Evolutionary conservation across 2,797 vertebrate species (phyloP).

Genomic region (Onychomys torridus): DNA sequence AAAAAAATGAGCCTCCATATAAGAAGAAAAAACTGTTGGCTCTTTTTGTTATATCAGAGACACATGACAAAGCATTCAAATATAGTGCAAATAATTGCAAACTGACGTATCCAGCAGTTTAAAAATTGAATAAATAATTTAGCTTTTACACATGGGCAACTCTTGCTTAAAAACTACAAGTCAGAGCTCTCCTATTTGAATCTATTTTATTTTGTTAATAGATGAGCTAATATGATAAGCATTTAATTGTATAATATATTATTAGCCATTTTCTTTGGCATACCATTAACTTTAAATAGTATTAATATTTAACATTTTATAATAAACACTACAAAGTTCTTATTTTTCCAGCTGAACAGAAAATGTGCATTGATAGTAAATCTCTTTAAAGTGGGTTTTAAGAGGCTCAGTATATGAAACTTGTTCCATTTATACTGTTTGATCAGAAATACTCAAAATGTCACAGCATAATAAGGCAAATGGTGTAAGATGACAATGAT

Average conservation of each 20-base stretch:
- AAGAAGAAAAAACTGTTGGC: conserved; percentile 73
- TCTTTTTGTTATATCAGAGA: conserved; percentile 81
- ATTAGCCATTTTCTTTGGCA: conserved; percentile 89
- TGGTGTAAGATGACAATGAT: conserved; percentile 57
- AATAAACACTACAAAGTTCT: conserved; percentile 86
- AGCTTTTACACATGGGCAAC: conserved; percentile 87
- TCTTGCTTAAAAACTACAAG: conserved; percentile 87
- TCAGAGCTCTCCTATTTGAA: conserved; percentile 86
- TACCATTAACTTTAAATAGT: conserved; percentile 90
- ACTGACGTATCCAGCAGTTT: conserved; percentile 85
- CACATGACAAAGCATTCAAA: conserved; percentile 86
- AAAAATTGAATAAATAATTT: conserved; percentile 88
- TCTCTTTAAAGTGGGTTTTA: conserved; percentile 82
- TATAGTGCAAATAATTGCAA: conserved; percentile 88
- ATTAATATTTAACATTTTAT: conserved; percentile 90
- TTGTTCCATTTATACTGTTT: conserved; percentile 80
- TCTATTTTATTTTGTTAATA: conserved; percentile 89
- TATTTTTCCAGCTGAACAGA: conserved; percentile 82
- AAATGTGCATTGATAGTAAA: conserved; percentile 85
- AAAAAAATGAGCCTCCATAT: conserved; percentile 63
- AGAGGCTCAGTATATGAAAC: conserved; percentile 81
- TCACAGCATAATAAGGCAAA: conserved; percentile 79
- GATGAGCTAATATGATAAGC: conserved; percentile 89
- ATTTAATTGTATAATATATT: conserved; percentile 90
- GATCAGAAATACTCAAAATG: conserved; percentile 84